phyloP scores from a whole-genome alignment of 2,888 invertebrate genomes.

The Gibbula magus region DNA sequence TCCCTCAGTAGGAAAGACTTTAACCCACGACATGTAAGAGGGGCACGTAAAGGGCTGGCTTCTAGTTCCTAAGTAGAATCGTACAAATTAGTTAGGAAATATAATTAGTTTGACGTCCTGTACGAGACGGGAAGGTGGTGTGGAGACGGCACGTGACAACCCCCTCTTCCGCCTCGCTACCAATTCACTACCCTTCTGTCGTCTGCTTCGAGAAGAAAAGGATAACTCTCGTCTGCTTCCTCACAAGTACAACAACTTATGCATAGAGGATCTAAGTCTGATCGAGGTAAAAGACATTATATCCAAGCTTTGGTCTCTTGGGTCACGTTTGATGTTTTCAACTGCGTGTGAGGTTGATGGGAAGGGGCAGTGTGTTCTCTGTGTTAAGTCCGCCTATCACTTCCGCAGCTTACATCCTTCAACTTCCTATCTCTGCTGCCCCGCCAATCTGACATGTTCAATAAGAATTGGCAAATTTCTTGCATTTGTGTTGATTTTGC shows the following conservation, averaged over 20 bases:
- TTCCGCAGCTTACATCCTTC: neutral
- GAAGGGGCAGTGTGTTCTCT: neutral
- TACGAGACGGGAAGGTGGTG: neutral
- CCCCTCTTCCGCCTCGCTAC: neutral
- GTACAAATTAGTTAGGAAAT: neutral
- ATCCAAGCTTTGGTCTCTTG: neutral
- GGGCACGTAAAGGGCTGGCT: too few species aligned
- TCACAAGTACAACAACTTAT: neutral
- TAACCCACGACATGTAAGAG: too few species aligned
- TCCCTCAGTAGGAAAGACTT: neutral
- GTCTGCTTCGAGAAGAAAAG: neutral
- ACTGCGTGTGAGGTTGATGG: neutral
- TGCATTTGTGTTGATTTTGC: neutral
- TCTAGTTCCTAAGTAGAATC: too few species aligned
- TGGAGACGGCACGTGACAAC: neutral
- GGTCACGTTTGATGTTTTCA: neutral
- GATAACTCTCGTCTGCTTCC: neutral
- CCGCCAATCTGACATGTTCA: neutral
- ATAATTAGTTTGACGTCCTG: neutral
- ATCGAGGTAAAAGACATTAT: constrained; percentile 8
- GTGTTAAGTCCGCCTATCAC: neutral
- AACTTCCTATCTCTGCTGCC: neutral
- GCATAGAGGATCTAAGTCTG: neutral
- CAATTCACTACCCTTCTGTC: neutral
- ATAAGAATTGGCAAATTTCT: neutral